Percentiles rank a stretch among this genome's conserved stretches.
Evolutionary conservation across 2,113 vertebrate genomes (phyloP).

Genomic region (Misgurnus mizolepis): DNA sequence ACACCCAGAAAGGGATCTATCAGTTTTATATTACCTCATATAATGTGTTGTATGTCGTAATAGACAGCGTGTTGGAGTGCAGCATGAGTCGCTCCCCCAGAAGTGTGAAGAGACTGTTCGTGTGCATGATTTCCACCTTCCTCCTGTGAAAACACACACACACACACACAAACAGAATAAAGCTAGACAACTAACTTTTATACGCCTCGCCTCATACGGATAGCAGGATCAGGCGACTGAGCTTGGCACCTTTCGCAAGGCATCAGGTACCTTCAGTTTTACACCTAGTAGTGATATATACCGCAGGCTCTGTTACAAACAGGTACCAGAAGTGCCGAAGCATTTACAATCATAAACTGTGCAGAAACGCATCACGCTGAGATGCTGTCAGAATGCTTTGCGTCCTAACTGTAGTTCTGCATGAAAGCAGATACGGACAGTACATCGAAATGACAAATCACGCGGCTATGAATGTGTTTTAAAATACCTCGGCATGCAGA

Average conservation of each 20-base stretch:
- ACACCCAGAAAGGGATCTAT: conserved; percentile 12
- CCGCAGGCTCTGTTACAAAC: conserved; percentile 1
- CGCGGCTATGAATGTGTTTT: conserved; percentile 10
- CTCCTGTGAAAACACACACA: conserved; percentile 73
- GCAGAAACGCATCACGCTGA: conserved; percentile 20
- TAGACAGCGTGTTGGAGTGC: conserved; percentile 88
- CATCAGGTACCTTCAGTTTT: conserved; percentile 36
- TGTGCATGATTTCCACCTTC: conserved; percentile 98
- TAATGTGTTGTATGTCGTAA: conserved; percentile 94
- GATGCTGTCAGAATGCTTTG: neutral
- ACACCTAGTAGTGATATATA: conserved; percentile 28
- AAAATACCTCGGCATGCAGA: conserved; percentile 29
- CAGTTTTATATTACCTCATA: conserved; percentile 83
- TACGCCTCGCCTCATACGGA: conserved; percentile 23
- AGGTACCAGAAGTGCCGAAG: neutral
- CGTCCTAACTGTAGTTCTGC: conserved; percentile 14
- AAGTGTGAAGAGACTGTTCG: conserved; percentile 95
- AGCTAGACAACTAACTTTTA: neutral
- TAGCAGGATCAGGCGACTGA: conserved; percentile 25
- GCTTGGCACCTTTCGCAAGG: conserved; percentile 26
- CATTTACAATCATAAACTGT: conserved; percentile 26
- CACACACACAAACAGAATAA: conserved; percentile 32
- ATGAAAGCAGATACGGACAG: conserved; percentile 18
- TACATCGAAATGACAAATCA: conserved; percentile 23
- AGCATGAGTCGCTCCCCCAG: conserved; percentile 92